These are phyloP conservation scores for Potamilus streckersoni DNA, from an alignment of 1,140 invertebrate species.

Conservation along the genomic window DNA sequence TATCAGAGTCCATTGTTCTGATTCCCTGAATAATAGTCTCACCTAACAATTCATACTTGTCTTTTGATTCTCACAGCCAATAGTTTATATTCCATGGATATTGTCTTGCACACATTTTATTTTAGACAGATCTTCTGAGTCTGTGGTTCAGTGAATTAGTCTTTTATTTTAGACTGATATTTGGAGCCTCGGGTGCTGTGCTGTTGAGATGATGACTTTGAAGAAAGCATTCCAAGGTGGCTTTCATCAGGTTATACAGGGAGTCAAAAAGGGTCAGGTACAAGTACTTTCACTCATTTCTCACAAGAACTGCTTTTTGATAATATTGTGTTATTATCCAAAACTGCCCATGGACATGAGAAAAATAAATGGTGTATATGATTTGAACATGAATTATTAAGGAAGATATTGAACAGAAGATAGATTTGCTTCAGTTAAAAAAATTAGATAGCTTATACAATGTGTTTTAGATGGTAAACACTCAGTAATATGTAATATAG, in stretches of 20 bases:
- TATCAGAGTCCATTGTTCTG: not conserved
- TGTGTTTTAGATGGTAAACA: no score
- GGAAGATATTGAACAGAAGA: no score
- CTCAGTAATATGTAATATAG: no score
- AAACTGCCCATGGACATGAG: no score
- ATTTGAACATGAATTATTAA: no score
- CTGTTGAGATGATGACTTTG: slow-evolving; percentile 52
- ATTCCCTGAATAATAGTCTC: not conserved
- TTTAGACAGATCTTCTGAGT: not conserved
- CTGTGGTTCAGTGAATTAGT: not conserved
- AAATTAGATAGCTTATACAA: no score
- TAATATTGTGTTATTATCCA: no score
- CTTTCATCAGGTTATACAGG: slow-evolving; percentile 17
- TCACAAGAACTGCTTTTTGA: no score
- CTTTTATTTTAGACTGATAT: slow-evolving; percentile 46
- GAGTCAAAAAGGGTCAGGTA: slow-evolving; percentile 29
- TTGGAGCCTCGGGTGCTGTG: slow-evolving; percentile 56
- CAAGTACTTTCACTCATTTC: not conserved
- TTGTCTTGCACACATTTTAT: not conserved
- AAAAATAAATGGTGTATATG: no score
- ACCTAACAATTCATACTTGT: no score
- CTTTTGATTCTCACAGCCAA: no score
- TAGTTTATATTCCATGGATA: not conserved
- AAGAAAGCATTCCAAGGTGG: slow-evolving; percentile 43
- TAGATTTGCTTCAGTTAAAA: no score